These are phyloP conservation scores for Typhlichthys eigenmanni DNA, from an alignment of 2,797 vertebrate genomes.

Conservation along the genomic window DNA sequence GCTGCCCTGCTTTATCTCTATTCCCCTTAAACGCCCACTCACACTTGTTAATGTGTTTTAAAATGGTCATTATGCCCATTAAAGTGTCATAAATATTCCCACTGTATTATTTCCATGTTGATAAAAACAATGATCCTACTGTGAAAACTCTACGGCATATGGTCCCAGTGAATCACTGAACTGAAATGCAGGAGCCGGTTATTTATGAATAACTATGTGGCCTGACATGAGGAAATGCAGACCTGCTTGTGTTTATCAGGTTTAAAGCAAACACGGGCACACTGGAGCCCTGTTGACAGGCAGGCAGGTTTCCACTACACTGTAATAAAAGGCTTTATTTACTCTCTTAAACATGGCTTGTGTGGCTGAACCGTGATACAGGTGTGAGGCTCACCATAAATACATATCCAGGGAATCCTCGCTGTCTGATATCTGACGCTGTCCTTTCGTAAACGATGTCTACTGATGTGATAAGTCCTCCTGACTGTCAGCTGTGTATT, in stretches of 20 bases:
- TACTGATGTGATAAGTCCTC: conserved; percentile 34
- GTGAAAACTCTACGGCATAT: conserved; percentile 24
- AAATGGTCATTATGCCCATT: conserved; percentile 27
- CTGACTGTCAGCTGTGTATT: conserved; percentile 21
- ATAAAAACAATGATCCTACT: conserved; percentile 36
- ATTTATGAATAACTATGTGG: conserved; percentile 43
- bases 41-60: conserved; percentile 30
- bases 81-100: conserved; percentile 28
- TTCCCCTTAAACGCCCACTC: conserved; percentile 12
- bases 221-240: conserved; percentile 24
- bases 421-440: conserved; percentile 38
- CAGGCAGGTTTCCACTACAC: conserved; percentile 31
- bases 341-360: conserved; percentile 44
- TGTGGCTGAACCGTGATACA: conserved; percentile 54
- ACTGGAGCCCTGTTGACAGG: conserved; percentile 44
- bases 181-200: conserved; percentile 20
- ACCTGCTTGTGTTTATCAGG: conserved; percentile 48
- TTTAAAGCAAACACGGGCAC: conserved; percentile 46
- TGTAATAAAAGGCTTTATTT: conserved; percentile 66
- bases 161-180: conserved; percentile 40
- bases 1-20: conserved; percentile 27
- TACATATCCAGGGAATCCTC: conserved; percentile 36
- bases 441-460: conserved; percentile 37
- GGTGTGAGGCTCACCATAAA: conserved; percentile 60
- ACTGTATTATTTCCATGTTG: conserved; percentile 39